phyloP scores from a whole-genome alignment of 92 coral and sea anemone genomes.

The Epizoanthus scotinus region DNA sequence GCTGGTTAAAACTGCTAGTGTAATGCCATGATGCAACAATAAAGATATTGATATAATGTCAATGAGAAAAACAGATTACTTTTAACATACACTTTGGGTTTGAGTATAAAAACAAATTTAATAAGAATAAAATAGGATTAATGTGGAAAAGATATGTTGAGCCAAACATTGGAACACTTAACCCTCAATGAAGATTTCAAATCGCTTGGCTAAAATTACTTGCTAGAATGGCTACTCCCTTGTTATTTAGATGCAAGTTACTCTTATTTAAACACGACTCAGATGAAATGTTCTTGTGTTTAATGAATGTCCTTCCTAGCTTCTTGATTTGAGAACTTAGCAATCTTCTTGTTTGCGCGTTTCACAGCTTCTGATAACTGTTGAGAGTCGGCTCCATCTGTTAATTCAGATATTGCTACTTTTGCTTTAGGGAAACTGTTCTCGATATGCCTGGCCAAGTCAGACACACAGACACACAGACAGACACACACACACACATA shows the following conservation, averaged over 20 bases:
- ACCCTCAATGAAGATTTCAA: too few species aligned
- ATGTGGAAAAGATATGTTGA: too few species aligned
- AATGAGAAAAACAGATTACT: too few species aligned
- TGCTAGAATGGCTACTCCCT: constrained; percentile 23
- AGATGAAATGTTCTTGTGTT: constrained; percentile 23
- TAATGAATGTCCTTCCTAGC: constrained; percentile 30
- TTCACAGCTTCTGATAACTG: constrained; percentile 19
- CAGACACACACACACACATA: too few species aligned
- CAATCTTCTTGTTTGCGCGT: constrained; percentile 20
- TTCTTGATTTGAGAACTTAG: constrained; percentile 9
- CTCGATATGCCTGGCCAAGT: background rate
- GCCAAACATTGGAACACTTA: too few species aligned
- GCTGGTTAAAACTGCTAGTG: too few species aligned
- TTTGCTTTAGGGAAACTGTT: background rate
- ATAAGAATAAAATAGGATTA: too few species aligned
- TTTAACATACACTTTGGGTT: too few species aligned
- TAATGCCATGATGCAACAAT: too few species aligned
- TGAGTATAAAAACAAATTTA: too few species aligned
- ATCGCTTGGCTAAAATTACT: constrained; percentile 33
- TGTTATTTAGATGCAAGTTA: constrained; percentile 27
- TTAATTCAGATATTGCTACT: constrained; percentile 31
- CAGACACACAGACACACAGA: too few species aligned
- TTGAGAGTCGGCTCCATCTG: background rate
- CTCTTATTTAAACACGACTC: constrained; percentile 32
- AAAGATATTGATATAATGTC: too few species aligned